phyloP scores from a whole-genome alignment of 2,888 invertebrate species.

The Abrostola triplasia region DNA sequence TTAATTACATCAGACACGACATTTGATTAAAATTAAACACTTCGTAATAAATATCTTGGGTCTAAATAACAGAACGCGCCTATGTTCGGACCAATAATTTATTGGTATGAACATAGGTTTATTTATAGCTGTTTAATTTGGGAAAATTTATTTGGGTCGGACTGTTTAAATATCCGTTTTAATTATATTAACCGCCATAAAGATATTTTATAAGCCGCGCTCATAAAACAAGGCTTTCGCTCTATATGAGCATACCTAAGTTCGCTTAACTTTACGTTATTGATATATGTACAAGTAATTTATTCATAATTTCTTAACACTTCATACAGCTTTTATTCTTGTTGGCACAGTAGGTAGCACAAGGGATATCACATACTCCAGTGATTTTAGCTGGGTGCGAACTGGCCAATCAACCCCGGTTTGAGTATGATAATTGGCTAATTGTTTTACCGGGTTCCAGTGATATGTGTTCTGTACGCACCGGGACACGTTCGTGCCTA shows the following conservation, averaged over 20 bases:
- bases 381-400: no score
- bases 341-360: no score
- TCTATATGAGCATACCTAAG: constrained; percentile 15
- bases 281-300: no score
- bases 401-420: not conserved
- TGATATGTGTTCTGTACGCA: not conserved
- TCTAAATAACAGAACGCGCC: not conserved
- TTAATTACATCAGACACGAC: no score
- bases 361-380: no score
- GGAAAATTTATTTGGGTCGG: constrained; percentile 41
- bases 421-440: not conserved
- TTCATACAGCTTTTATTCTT: no score
- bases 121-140: constrained; percentile 43
- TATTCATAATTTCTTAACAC: no score
- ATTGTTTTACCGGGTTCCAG: not conserved
- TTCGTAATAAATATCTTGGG: no score
- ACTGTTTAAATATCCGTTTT: constrained; percentile 45
- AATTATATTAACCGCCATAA: constrained; percentile 49
- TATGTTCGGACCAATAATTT: constrained; percentile 7
- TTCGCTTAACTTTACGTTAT: not conserved
- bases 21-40: no score
- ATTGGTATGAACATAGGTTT: constrained; percentile 19
- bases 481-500: not conserved
- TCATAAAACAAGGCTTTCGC: constrained; percentile 37
- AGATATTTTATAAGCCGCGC: constrained; percentile 39